Evolutionary conservation across 2,888 invertebrate species (phyloP), one percentile per base, ranked within the genome.

Genomic region (Malthinus seriepunctatus): DNA sequence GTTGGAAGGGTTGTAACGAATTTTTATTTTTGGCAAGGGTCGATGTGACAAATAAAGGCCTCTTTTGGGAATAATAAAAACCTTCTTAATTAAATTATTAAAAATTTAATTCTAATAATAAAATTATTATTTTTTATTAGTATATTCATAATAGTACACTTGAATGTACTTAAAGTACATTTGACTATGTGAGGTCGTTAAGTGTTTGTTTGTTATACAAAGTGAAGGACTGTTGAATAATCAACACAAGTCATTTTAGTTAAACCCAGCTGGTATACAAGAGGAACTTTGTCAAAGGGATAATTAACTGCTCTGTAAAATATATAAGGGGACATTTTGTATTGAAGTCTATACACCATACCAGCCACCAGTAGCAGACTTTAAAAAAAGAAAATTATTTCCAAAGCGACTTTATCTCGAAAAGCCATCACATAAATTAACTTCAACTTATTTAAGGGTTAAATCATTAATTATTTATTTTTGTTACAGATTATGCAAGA

Each of bases 401-500:
- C 33, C 14, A 33, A 46, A 46, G 31, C 31, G 11, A 31, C 31
- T 11, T 44, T 32, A 10, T 46, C 32, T 31, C 9, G 23, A 42
- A 39, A 38, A 42, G 1, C 5, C 23, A 23, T 23, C 23, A 3
- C 23, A 5, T 15, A 15, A 39, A 2, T 15, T 39, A 6, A 9
- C 15, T 7, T 15, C 1, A 15, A 8, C 1, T 15, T n/a, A n/a
- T n/a, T 14, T 9, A 14, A 9, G 14, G 39, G 5, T 5, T 4
- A n/a, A n/a, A 8, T 42, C 5, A 70, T 66, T 72, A 39, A 38
- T 11, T 23, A 14, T 44, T 0, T 12, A 42, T 55, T 55, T 76
- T 76, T 68, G 72, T 85, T 83, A 31, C 86, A 91, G 91, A 86
- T 74, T 83, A 83, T 71, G 84, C 83, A 73, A 79, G 83, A 68